Percentiles rank a stretch among this genome's conserved stretches.
phyloP scores from a whole-genome alignment of 1,140 invertebrate species.

The Zophobas atratus region DNA sequence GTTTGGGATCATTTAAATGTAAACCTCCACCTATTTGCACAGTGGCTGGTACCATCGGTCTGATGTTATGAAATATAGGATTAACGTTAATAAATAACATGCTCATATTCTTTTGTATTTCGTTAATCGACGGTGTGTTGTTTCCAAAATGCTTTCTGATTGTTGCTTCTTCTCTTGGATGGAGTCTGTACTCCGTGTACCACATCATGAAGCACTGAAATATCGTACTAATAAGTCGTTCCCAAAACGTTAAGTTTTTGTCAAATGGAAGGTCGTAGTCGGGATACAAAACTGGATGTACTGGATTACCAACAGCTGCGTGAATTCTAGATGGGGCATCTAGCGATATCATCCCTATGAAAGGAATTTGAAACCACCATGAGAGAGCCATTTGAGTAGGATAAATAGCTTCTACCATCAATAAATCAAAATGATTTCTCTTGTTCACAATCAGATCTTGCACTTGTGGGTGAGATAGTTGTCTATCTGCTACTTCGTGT shows the following conservation, averaged over 20 bases:
- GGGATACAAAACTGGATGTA: conserved; percentile 68
- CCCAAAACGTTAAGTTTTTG: conserved; percentile 46
- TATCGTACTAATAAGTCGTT: conserved; percentile 52
- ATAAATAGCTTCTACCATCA: conserved; percentile 62
- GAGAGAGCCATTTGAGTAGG: conserved; percentile 57
- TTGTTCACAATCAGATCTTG: conserved; percentile 63
- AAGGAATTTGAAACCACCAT: conserved; percentile 59
- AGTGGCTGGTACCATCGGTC: conserved; percentile 69
- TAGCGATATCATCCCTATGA: conserved; percentile 61
- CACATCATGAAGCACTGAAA: conserved; percentile 18
- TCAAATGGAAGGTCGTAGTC: conserved; percentile 49
- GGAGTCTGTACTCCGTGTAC: conserved; percentile 26
- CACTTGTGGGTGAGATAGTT: conserved; percentile 61
- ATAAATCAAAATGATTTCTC: conserved; percentile 63
- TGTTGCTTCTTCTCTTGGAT: conserved; percentile 59
- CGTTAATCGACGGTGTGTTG: conserved; percentile 65
- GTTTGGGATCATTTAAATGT: conserved; percentile 67
- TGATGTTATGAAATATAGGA: conserved; percentile 67
- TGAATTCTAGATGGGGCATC: conserved; percentile 50
- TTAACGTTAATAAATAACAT: conserved; percentile 72
- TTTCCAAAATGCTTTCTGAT: conserved; percentile 67
- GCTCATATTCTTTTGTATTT: conserved; percentile 69
- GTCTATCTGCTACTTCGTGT: conserved; percentile 21
- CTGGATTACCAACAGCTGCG: conserved; percentile 66
- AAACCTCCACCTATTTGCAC: conserved; percentile 70